Base-by-base conservation (phyloP, 2,797 vertebrate genomes). In the Scleropages formosus region DNA sequence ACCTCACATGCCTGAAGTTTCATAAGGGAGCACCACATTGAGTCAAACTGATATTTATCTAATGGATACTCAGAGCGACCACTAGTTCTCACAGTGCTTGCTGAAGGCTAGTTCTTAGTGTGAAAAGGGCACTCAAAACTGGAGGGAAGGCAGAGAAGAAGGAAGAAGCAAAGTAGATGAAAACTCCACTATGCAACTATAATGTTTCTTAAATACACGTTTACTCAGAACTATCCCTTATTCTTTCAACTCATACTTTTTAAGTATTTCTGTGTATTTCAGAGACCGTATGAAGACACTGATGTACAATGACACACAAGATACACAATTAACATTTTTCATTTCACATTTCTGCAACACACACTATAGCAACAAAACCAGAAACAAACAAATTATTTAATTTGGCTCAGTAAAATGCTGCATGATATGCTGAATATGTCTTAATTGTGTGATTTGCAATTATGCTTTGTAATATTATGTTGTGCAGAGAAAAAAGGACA, bases 371-470 rank as follows among this genome's bases (percentile, higher is more conserved):
- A 67, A 63, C 22, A 9, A 71, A 61, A 62, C 2, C 58, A 62
- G 58, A 12, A 63, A 72, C 31, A 64, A n/a, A 53, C 58, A 62
- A 62, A 75, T 71, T 61, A 70, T 69, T 76, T 76, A 20, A 76
- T 69, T 76, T 61, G 58, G 24, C 27, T 44, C n/a, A 9, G n/a
- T 60, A 8, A 71, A 56, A n/a, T n/a, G 61, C 47, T 11, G 47
- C 68, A 46, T 27, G 27, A 27, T 31, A 61, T 69, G 47, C 13
- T 58, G 70, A 66, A 22, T 56, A 51, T 12, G 31, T 11, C 46
- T 66, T 59, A 65, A 46, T 65, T 69, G 31, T 61, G 44, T 66
- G 60, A 26, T 20, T 20, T 46, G n/a, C n/a, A n/a, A n/a, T n/a
- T n/a, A n/a, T n/a, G n/a, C n/a, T n/a, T n/a, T n/a, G 49, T 47